Conservation (phyloP, 2,888 invertebrate species). For the Oeneis ivallda region DNA sequence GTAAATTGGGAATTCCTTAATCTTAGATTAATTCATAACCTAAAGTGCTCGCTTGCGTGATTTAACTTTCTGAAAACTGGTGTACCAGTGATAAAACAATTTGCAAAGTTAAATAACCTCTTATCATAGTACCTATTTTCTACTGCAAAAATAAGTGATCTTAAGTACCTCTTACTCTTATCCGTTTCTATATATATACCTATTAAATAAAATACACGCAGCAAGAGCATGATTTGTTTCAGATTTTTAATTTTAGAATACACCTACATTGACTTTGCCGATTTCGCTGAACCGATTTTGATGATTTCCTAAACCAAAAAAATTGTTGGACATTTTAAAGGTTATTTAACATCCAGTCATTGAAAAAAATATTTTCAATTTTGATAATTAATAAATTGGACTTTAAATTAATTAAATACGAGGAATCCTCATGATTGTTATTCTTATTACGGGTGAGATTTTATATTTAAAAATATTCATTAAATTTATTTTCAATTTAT, state of each 20-base stretch:
- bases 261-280: too few species aligned
- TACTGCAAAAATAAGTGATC: conserved; percentile 5
- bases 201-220: neutral
- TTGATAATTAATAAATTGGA: too few species aligned
- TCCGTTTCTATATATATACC: neutral
- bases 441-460: neutral
- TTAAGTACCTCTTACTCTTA: neutral
- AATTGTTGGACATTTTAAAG: too few species aligned
- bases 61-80: neutral
- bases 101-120: conserved; percentile 6
- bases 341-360: too few species aligned
- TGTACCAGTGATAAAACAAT: neutral
- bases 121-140: neutral
- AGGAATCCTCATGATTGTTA: neutral
- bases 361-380: too few species aligned
- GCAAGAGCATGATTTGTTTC: neutral
- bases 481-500: conserved; percentile 1
- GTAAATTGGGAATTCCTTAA: too few species aligned
- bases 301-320: too few species aligned
- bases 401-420: too few species aligned
- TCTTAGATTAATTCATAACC: too few species aligned
- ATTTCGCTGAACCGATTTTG: too few species aligned
- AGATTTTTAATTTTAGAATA: too few species aligned
- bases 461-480: neutral
- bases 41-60: neutral